Conservation (phyloP, 1,140 invertebrate genomes). For the Halyomorpha halys region DNA sequence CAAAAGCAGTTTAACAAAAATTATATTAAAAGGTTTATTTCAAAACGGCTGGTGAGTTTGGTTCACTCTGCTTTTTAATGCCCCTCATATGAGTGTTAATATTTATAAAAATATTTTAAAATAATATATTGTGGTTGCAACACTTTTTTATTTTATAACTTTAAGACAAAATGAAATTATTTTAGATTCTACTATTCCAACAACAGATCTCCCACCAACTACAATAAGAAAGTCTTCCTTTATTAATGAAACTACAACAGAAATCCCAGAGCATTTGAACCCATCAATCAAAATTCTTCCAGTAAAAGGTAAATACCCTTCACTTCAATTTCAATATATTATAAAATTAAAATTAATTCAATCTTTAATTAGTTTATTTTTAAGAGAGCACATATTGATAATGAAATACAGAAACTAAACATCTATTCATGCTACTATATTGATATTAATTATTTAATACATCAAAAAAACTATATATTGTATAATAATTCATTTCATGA, state of each 20-base stretch:
- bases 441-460: not conserved
- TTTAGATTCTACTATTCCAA: too few relatives aligned
- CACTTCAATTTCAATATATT: not conserved
- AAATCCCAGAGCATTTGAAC: not conserved
- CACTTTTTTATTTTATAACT: not conserved
- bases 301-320: not conserved
- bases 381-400: not conserved
- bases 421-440: not conserved
- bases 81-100: too few relatives aligned
- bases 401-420: not conserved
- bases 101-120: too few relatives aligned
- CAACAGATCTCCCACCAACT: too few relatives aligned
- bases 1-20: too few relatives aligned
- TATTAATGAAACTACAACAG: not conserved
- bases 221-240: too few relatives aligned
- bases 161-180: not conserved
- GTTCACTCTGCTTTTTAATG: too few relatives aligned
- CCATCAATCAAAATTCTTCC: not conserved
- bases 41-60: too few relatives aligned
- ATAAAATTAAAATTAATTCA: not conserved
- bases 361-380: not conserved
- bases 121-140: not conserved
- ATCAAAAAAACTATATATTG: not conserved
- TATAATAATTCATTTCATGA: not conserved
- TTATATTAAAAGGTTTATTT: too few relatives aligned